Evolutionary conservation across 2,113 vertebrate genomes (phyloP).

Genomic region (Laticauda laticaudata): DNA sequence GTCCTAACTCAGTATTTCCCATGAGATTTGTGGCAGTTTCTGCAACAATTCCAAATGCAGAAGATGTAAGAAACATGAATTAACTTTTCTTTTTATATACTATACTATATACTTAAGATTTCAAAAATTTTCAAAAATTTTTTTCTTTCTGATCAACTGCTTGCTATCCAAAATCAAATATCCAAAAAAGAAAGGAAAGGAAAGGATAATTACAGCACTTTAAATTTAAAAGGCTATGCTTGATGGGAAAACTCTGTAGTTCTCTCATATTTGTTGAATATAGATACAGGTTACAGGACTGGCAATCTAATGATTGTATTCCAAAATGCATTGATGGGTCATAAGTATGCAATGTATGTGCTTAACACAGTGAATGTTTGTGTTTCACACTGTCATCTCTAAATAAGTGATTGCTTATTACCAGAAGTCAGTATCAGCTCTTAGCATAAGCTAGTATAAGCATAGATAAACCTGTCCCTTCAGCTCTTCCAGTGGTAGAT

Average conservation of each 20-base stretch:
- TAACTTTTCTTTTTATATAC: background rate
- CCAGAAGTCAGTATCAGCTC: background rate
- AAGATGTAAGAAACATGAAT: constrained; percentile 81
- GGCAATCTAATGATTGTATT: background rate
- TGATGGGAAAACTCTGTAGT: constrained; percentile 14
- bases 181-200: background rate
- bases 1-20: constrained; percentile 56
- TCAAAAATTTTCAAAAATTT: background rate
- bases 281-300: background rate
- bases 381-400: background rate
- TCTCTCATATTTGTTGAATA: constrained; percentile 15
- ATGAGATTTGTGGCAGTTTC: constrained; percentile 94
- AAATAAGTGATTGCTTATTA: background rate
- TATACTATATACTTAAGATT: background rate
- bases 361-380: too few species aligned
- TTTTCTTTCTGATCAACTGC: background rate
- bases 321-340: background rate
- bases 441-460: background rate
- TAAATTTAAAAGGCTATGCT: background rate
- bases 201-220: background rate
- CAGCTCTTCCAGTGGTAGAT: background rate
- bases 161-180: background rate
- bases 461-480: background rate
- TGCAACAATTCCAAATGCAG: constrained; percentile 93
- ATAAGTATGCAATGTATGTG: background rate